Conservation (phyloP, 1,140 invertebrate genomes). For the Pseudachorutes palmiensis region DNA sequence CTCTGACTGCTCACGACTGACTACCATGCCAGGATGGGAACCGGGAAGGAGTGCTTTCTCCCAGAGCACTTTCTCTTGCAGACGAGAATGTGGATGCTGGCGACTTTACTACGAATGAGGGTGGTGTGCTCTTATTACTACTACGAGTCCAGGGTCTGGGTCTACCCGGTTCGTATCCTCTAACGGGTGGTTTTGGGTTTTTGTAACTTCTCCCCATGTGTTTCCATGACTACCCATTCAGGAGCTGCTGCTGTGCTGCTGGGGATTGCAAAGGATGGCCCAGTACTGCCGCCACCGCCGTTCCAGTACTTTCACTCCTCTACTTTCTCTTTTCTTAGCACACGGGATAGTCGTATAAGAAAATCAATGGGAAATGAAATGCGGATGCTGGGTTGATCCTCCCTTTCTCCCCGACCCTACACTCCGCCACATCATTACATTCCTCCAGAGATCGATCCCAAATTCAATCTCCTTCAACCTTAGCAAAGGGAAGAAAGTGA, state of each 20-base stretch:
- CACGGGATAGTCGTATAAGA: neutral
- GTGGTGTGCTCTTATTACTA: too few species aligned
- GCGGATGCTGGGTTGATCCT: constrained; percentile 35
- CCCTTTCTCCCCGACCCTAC: constrained; percentile 22
- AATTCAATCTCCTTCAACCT: constrained; percentile 30
- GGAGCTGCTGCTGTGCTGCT: neutral
- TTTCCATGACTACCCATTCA: neutral
- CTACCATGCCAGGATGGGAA: too few species aligned
- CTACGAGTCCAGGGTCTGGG: too few species aligned
- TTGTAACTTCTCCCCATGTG: neutral
- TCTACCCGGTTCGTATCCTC: too few species aligned
- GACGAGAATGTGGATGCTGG: too few species aligned
- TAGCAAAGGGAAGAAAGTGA: too few species aligned
- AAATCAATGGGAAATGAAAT: constrained; percentile 38
- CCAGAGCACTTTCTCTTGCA: too few species aligned
- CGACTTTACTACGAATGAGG: too few species aligned
- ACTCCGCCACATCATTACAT: constrained; percentile 36
- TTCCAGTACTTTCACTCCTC: too few species aligned
- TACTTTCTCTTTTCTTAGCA: neutral
- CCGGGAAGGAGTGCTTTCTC: too few species aligned
- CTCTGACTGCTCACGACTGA: too few species aligned
- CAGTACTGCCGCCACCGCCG: neutral
- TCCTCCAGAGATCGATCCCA: constrained; percentile 36
- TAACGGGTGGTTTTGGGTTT: neutral
- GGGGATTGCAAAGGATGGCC: constrained; percentile 2